Percentiles rank a stretch among this genome's conserved stretches.
Conservation (phyloP, 1,140 invertebrate species). For the Venturia canescens region DNA sequence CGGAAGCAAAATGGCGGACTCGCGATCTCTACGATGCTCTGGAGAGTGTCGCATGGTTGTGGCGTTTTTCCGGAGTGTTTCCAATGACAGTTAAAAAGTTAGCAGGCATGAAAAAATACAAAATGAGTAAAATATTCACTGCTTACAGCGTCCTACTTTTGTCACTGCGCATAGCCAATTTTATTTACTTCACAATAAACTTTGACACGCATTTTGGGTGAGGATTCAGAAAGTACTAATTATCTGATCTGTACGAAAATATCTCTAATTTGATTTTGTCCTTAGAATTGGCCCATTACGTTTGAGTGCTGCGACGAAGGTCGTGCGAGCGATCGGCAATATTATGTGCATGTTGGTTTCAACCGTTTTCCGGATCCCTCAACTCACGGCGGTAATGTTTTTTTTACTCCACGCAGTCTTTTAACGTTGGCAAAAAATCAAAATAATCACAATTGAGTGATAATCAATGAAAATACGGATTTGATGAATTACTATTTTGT, state of each 20-base stretch:
- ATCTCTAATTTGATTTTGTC: neutral
- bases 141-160: neutral
- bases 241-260: neutral
- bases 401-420: too few relatives aligned
- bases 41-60: constrained; percentile 27
- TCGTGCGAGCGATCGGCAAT: neutral
- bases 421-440: too few relatives aligned
- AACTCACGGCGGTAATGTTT: constrained; percentile 31
- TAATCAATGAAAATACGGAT: too few relatives aligned
- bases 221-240: neutral
- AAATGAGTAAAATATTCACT: constrained; percentile 7
- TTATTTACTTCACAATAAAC: neutral
- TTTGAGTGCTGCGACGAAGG: neutral
- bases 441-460: too few relatives aligned
- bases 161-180: neutral
- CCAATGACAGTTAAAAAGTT: neutral
- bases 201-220: neutral
- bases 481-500: neutral
- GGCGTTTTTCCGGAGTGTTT: constrained; percentile 21
- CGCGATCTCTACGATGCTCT: constrained; percentile 2
- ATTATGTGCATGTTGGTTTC: constrained; percentile 6
- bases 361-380: neutral
- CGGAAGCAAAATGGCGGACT: neutral
- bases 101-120: constrained; percentile 13
- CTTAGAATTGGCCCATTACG: neutral